These are phyloP conservation scores for Micrasema minimum DNA, from an alignment of 1,140 invertebrate genomes.

Conservation along the genomic window DNA sequence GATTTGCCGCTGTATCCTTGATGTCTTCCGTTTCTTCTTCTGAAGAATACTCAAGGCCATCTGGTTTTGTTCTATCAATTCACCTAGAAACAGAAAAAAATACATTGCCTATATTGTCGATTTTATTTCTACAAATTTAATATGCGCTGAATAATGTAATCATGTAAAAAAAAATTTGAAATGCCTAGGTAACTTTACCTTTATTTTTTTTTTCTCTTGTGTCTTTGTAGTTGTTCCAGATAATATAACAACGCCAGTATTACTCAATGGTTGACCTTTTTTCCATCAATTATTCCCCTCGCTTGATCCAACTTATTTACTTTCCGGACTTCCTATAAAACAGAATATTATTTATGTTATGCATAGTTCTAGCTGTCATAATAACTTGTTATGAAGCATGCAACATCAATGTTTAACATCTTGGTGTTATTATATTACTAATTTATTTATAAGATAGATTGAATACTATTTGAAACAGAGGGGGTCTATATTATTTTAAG, in stretches of 20 bases:
- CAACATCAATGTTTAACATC: too few relatives aligned
- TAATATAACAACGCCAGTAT: constrained; percentile 78
- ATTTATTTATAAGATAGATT: too few relatives aligned
- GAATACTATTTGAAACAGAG: too few relatives aligned
- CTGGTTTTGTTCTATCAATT: constrained; percentile 97
- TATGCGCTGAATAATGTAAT: not conserved
- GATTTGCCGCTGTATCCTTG: constrained; percentile 88
- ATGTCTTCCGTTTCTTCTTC: constrained; percentile 97
- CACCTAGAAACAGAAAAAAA: constrained; percentile 68
- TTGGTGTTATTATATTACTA: too few relatives aligned
- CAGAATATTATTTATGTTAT: not conserved
- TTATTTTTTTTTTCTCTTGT: constrained; percentile 76
- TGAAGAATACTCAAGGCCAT: constrained; percentile 96
- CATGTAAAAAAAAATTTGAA: not conserved
- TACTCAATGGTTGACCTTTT: constrained; percentile 58
- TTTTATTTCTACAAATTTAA: too few relatives aligned
- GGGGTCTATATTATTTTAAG: too few relatives aligned
- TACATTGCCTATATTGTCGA: too few relatives aligned
- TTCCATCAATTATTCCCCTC: constrained; percentile 64
- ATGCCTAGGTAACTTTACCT: constrained; percentile 60
- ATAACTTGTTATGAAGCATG: too few relatives aligned
- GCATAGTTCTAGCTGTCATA: too few relatives aligned
- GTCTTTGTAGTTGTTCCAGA: constrained; percentile 89
- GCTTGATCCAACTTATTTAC: constrained; percentile 81
- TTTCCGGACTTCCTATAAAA: constrained; percentile 85